These are phyloP conservation scores for Epizoanthus illoricatus DNA, from an alignment of 92 coral and sea anemone species.

Conservation along the genomic window DNA sequence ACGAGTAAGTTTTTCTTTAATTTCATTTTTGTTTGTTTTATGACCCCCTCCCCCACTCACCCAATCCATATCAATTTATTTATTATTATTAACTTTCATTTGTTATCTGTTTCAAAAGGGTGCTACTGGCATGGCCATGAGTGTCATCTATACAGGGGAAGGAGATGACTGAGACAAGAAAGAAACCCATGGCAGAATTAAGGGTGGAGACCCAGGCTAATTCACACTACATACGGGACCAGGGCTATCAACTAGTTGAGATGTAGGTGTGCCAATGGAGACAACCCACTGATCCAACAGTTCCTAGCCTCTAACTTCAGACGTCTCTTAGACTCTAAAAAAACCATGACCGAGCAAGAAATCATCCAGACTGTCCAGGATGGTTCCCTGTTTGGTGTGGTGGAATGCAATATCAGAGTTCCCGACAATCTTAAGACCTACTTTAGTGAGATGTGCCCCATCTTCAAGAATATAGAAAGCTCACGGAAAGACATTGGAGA, in stretches of 20 bases:
- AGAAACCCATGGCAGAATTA: conserved; percentile 30
- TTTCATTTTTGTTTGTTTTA: not conserved
- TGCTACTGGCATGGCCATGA: not conserved
- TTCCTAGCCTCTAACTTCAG: not conserved
- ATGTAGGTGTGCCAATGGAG: conserved; percentile 53
- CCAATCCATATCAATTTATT: no score
- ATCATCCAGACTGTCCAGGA: not conserved
- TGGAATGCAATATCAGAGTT: not conserved
- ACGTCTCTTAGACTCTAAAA: not conserved
- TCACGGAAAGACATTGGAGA: no score
- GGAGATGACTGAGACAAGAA: conserved; percentile 26
- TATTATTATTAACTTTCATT: no score
- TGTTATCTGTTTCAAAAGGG: no score
- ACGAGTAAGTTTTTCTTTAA: not conserved
- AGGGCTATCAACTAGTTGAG: conserved; percentile 41
- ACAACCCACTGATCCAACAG: not conserved
- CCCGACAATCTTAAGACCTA: no score
- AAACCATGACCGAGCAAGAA: not conserved
- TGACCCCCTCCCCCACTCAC: no score
- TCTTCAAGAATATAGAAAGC: no score
- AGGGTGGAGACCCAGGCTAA: conserved; percentile 29
- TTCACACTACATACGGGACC: conserved; percentile 20
- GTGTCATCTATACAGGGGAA: conserved; percentile 36
- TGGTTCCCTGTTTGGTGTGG: not conserved
- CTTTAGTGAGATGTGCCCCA: no score